Conservation (phyloP, 2,888 invertebrate species). For the Eupithecia dodoneata region DNA sequence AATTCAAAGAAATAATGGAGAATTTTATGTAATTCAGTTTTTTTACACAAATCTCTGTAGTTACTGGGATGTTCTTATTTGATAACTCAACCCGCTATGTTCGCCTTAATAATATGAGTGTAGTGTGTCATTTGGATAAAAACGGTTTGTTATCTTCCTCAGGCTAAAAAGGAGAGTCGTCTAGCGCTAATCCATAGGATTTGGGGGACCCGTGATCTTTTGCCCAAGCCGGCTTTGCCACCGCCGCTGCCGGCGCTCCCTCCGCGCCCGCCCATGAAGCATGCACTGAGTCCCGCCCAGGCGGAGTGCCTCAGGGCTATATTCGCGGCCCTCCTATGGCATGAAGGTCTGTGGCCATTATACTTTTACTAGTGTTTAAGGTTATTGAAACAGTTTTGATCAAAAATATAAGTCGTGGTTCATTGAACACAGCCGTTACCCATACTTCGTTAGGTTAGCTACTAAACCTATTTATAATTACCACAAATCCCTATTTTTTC, state of each 20-base stretch:
- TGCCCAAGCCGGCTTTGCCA: conserved; percentile 72
- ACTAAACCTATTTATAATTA: no score
- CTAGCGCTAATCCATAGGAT: conserved; percentile 7
- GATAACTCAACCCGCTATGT: no score
- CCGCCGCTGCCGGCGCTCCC: conserved; percentile 67
- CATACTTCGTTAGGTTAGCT: no score
- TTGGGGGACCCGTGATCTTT: no score
- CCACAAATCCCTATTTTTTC: no score
- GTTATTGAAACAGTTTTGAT: no score
- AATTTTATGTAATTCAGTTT: no score
- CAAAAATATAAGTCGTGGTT: no score
- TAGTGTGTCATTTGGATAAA: neutral
- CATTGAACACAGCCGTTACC: no score
- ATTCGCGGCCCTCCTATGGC: conserved; percentile 98
- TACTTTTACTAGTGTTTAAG: neutral
- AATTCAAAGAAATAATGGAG: no score
- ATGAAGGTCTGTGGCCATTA: conserved; percentile 86
- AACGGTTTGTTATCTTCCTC: neutral
- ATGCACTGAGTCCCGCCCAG: conserved; percentile 95
- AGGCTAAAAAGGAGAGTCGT: neutral
- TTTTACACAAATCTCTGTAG: no score
- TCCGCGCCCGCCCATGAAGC: conserved; percentile 83
- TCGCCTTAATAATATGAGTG: neutral
- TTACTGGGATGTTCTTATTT: no score
- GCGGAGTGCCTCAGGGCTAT: conserved; percentile 97